Evolutionary conservation across 2,888 invertebrate species (phyloP).

Genomic region (Byasa hedistus): DNA sequence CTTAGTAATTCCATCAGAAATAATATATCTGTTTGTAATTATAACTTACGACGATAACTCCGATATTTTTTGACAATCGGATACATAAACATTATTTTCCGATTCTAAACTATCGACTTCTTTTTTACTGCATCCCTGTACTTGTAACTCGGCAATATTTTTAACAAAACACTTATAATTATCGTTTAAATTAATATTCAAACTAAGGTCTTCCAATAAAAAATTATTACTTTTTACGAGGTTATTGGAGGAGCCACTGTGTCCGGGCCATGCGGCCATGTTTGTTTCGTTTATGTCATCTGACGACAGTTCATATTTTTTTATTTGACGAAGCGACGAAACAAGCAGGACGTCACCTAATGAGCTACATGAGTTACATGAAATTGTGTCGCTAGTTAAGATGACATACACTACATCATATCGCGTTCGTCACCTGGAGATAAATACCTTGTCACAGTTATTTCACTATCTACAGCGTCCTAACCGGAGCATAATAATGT

Average conservation of each 20-base stretch:
- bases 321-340: too few species aligned
- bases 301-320: conserved; percentile 10
- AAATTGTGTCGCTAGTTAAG: too few species aligned
- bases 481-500: too few species aligned
- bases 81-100: conserved; percentile 40
- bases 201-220: conserved; percentile 38
- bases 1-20: background rate
- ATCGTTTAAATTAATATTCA: conserved; percentile 36
- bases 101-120: conserved; percentile 42
- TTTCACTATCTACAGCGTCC: too few species aligned
- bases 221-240: conserved; percentile 41
- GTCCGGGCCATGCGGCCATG: conserved; percentile 71
- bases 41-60: conserved; percentile 49
- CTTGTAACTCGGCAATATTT: conserved; percentile 38
- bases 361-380: too few species aligned
- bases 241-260: conserved; percentile 48
- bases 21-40: background rate
- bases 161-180: conserved; percentile 38
- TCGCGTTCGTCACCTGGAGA: too few species aligned
- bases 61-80: conserved; percentile 39
- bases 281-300: conserved; percentile 43
- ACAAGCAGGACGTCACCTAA: too few species aligned
- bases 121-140: conserved; percentile 39
- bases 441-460: too few species aligned
- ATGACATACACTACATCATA: too few species aligned